Conservation (phyloP, 2,888 invertebrate genomes). For the Agonopterix heracliana region DNA sequence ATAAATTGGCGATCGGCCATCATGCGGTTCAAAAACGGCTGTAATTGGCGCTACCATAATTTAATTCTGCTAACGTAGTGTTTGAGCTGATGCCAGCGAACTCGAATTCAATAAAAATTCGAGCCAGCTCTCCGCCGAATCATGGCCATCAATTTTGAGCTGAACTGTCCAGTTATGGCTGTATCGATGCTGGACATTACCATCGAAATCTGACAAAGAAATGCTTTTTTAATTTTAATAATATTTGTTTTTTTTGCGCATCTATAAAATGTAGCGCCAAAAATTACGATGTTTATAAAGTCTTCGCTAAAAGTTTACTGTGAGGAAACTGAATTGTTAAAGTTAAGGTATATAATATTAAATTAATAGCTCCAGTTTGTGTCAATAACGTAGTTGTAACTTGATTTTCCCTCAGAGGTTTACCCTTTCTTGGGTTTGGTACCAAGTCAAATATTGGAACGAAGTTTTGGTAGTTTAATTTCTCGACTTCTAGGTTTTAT, state of each 20-base stretch:
- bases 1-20: constrained; percentile 67
- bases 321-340: no score
- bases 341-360: no score
- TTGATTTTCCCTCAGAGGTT: not conserved
- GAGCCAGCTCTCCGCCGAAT: constrained; percentile 23
- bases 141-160: constrained; percentile 10
- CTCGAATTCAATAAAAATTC: constrained; percentile 61
- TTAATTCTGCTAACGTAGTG: constrained; percentile 67
- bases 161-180: not conserved
- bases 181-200: constrained; percentile 3
- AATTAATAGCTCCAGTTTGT: no score
- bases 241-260: not conserved
- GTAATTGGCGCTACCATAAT: constrained; percentile 68
- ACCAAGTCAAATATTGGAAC: not conserved
- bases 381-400: not conserved
- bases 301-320: no score
- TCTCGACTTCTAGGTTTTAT: not conserved
- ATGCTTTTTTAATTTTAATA: not conserved
- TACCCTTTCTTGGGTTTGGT: not conserved
- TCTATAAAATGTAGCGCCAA: no score
- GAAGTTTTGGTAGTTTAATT: not conserved
- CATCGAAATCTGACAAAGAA: not conserved
- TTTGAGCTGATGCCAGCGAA: constrained; percentile 66
- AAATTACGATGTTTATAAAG: no score
- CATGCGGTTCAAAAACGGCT: constrained; percentile 63